phyloP scores from a whole-genome alignment of 2,888 invertebrate species.

The Phorcus lineatus region DNA sequence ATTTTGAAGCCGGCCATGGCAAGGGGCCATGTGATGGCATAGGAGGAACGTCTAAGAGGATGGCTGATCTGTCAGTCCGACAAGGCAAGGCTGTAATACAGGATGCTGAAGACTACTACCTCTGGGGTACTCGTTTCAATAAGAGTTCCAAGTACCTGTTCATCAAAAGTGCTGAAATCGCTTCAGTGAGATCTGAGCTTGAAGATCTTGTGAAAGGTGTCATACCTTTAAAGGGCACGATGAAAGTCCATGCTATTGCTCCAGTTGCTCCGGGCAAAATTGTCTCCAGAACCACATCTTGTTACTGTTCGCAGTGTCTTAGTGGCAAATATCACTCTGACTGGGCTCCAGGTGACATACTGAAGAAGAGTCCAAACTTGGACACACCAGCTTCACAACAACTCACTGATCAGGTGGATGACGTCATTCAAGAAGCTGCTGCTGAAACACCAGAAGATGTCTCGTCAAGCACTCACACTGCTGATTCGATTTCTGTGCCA shows the following conservation, averaged over 20 bases:
- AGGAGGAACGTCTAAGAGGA: constrained; percentile 32
- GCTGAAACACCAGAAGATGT: no score
- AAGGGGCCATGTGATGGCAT: constrained; percentile 41
- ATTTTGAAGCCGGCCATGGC: constrained; percentile 38
- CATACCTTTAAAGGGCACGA: constrained; percentile 26
- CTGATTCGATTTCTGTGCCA: no score
- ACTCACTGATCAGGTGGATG: no score
- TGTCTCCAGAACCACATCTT: constrained; percentile 28
- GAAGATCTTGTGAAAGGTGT: constrained; percentile 2
- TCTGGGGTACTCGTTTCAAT: constrained; percentile 17
- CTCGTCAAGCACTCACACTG: no score
- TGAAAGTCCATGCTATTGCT: constrained; percentile 27
- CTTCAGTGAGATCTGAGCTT: background rate
- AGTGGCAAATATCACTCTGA: background rate
- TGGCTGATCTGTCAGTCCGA: constrained; percentile 32
- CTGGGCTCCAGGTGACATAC: no score
- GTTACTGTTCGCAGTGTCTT: constrained; percentile 34
- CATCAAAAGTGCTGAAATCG: constrained; percentile 10
- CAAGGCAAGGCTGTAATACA: constrained; percentile 32
- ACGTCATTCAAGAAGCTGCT: no score
- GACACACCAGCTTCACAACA: no score
- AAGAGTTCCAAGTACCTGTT: constrained; percentile 20
- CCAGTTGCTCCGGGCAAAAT: background rate
- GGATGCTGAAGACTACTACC: constrained; percentile 30
- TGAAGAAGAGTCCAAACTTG: no score